Evolutionary conservation across 2,888 invertebrate genomes (phyloP).

Genomic region (Rhorus exstirpatorius): DNA sequence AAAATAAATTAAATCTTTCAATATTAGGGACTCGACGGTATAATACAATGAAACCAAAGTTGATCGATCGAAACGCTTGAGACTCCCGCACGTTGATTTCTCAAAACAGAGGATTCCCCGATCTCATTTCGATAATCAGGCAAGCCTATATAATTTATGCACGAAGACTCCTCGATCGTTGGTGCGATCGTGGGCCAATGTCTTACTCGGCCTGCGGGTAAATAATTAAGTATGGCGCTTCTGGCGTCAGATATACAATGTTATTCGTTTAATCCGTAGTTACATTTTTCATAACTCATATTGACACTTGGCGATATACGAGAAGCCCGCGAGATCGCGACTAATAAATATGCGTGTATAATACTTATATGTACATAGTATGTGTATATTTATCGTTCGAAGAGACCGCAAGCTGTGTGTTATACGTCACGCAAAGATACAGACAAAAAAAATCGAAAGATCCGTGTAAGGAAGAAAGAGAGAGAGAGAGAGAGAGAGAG

Average conservation of each 20-base stretch:
- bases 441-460: not conserved
- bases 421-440: not conserved
- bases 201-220: slow-evolving; percentile 33
- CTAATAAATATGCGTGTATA: not conserved
- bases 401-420: slow-evolving; percentile 11
- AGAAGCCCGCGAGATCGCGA: not conserved
- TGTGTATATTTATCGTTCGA: not conserved
- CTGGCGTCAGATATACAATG: slow-evolving; percentile 57
- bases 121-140: not conserved
- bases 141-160: slow-evolving; percentile 5
- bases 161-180: slow-evolving; percentile 2
- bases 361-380: not conserved
- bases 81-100: no score
- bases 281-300: slow-evolving; percentile 57
- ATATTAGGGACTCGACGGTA: no score
- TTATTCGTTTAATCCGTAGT: slow-evolving; percentile 35
- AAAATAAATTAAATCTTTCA: no score
- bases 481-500: no score
- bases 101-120: not conserved
- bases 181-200: not conserved
- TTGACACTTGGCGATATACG: not conserved
- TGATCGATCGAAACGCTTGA: not conserved
- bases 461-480: slow-evolving; percentile 6
- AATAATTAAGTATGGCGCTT: slow-evolving; percentile 34
- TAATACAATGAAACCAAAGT: not conserved